phyloP scores from a whole-genome alignment of 1,140 invertebrate genomes.

The Bombus difficillimus region DNA sequence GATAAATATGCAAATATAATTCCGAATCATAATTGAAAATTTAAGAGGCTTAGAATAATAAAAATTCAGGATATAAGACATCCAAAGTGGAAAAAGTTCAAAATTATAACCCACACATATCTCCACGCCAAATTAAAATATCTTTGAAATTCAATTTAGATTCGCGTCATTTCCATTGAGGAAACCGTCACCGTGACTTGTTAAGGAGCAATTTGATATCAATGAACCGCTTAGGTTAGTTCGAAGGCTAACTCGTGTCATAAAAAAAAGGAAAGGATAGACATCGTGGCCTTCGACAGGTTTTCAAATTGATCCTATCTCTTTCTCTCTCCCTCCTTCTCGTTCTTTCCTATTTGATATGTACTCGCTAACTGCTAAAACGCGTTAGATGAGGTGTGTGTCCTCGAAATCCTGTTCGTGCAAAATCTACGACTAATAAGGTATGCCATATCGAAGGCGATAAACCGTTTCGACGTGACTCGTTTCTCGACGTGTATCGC shows the following conservation, averaged over 20 bases:
- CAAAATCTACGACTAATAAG: conserved; percentile 35
- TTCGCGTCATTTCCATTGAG: not conserved
- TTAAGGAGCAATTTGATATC: conserved; percentile 19
- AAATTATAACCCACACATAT: too few species aligned
- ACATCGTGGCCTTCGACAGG: conserved; percentile 38
- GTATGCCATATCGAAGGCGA: conserved; percentile 20
- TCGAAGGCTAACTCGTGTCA: conserved; percentile 22
- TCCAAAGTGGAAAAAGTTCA: not conserved
- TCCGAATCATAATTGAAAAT: too few species aligned
- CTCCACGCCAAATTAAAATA: too few species aligned
- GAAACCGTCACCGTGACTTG: not conserved
- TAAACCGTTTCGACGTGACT: conserved; percentile 35
- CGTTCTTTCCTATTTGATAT: not conserved
- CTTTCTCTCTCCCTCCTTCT: not conserved
- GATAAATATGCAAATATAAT: too few species aligned
- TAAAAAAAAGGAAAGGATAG: conserved; percentile 12
- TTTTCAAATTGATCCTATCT: conserved; percentile 53
- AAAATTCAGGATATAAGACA: too few species aligned
- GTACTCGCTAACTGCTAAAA: conserved; percentile 51
- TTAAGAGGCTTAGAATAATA: too few species aligned
- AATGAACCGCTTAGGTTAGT: conserved; percentile 18
- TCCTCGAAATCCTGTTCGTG: conserved; percentile 50
- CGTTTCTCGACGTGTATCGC: not conserved
- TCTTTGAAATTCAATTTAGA: not conserved
- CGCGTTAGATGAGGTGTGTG: conserved; percentile 52